Base-by-base conservation (phyloP, 64 coral and sea anemone genomes). In the Pachyseris speciosa region DNA sequence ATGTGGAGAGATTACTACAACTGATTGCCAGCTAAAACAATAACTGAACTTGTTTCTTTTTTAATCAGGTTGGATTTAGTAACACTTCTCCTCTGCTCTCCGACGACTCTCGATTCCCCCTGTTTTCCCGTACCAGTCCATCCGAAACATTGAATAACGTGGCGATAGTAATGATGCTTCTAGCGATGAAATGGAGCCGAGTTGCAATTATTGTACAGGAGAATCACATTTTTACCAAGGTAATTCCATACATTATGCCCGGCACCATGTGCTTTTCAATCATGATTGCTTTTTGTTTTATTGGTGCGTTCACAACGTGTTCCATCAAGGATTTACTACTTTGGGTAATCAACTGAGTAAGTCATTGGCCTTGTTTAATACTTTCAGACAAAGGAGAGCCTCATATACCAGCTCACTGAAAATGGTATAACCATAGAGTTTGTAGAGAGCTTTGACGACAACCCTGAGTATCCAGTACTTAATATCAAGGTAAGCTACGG, bases 201-300 rank as follows among this genome's bases (percentile, higher is more conserved):
- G 87, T 89, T n/a, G 87, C 87, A 59, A 50, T 89, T 64, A 34
- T 89, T 33, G 58, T 68, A n/a, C 41, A 89, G 25, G 60, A 80
- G 29, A 31, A 78, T 27, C 57, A 89, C 27, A 67, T 89, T 25
- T 89, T 89, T 36, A 67, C 76, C 3, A 48, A 78, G 87, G 87
- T 89, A 51, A 68, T 64, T 89, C 42, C 8, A 16, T 17, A 55
- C 20, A 13, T n/a, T n/a, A n/a, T n/a, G n/a, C n/a, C n/a, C n/a
- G n/a, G n/a, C n/a, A n/a, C n/a, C n/a, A n/a, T n/a, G n/a, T n/a
- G n/a, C n/a, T n/a, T n/a, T n/a, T n/a, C n/a, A n/a, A n/a, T n/a
- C n/a, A n/a, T n/a, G n/a, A n/a, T n/a, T n/a, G n/a, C n/a, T n/a
- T n/a, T n/a, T n/a, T n/a, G n/a, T n/a, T n/a, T n/a, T n/a, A n/a